Conservation (phyloP, 2,888 invertebrate genomes). For the Xestia xanthographa region DNA sequence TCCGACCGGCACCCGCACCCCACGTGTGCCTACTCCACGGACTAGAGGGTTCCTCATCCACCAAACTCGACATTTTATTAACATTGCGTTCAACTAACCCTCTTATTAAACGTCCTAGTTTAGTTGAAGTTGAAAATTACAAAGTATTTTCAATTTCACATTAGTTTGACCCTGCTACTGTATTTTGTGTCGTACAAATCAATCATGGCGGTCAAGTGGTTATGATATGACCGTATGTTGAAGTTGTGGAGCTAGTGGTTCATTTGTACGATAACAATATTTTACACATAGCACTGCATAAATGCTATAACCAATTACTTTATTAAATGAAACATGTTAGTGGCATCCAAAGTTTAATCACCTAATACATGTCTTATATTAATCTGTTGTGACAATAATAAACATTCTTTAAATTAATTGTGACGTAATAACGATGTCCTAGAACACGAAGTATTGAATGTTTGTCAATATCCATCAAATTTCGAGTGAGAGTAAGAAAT, state of each 20-base stretch:
- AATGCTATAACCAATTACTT: constrained; percentile 47
- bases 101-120: constrained; percentile 43
- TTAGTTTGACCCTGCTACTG: constrained; percentile 46
- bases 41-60: constrained; percentile 52
- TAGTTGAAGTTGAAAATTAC: constrained; percentile 43
- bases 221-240: constrained; percentile 12
- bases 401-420: constrained; percentile 68
- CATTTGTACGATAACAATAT: constrained; percentile 49
- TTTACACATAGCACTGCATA: constrained; percentile 48
- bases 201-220: constrained; percentile 9
- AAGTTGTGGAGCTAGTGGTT: constrained; percentile 35
- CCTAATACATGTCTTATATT: constrained; percentile 64
- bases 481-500: constrained; percentile 68
- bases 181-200: constrained; percentile 47
- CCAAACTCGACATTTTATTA: constrained; percentile 50
- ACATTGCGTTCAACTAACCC: constrained; percentile 56
- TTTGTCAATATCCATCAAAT: constrained; percentile 75
- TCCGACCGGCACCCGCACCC: constrained; percentile 8
- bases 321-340: constrained; percentile 56
- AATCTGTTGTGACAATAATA: constrained; percentile 80
- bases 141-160: constrained; percentile 49
- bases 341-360: constrained; percentile 64
- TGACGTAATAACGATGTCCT: constrained; percentile 65
- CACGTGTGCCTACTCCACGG: constrained; percentile 19
- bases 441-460: constrained; percentile 68